Conservation (phyloP, 1,140 invertebrate genomes). For the Anthonomus grandis region DNA sequence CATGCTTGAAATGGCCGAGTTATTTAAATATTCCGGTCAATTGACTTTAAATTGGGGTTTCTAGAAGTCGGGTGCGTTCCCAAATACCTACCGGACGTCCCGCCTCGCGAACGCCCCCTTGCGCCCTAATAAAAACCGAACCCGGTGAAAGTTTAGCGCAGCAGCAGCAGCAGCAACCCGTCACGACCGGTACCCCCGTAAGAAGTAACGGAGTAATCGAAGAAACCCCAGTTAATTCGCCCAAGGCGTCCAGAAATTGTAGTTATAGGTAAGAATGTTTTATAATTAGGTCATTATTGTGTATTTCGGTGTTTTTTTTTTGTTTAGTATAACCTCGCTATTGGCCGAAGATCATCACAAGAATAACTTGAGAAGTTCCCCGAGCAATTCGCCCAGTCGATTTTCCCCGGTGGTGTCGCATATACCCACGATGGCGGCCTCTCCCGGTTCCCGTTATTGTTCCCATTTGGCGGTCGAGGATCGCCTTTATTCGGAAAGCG, state of each 20-base stretch:
- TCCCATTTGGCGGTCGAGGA: conserved; percentile 38
- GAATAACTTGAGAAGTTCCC: conserved; percentile 34
- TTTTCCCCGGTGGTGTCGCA: conserved; percentile 33
- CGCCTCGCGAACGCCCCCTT: conserved; percentile 20
- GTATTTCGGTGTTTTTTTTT: conserved; percentile 3
- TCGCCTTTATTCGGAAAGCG: conserved; percentile 45
- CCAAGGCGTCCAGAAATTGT: conserved; percentile 44
- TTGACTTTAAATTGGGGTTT: too few species aligned
- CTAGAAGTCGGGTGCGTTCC: conserved; percentile 44
- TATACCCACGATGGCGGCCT: conserved; percentile 4
- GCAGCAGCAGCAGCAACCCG: too few species aligned
- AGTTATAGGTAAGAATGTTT: conserved; percentile 46
- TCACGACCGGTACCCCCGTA: conserved; percentile 51
- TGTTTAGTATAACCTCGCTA: conserved; percentile 68
- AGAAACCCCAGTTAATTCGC: conserved; percentile 24
- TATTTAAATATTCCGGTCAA: too few species aligned
- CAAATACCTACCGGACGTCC: conserved; percentile 42
- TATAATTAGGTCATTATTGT: background rate
- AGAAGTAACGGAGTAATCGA: conserved; percentile 31
- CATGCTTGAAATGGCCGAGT: too few species aligned
- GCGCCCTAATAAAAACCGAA: conserved; percentile 6
- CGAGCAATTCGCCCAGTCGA: conserved; percentile 46
- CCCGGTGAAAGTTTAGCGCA: conserved; percentile 6
- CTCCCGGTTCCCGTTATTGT: conserved; percentile 20
- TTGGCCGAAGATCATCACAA: conserved; percentile 53